phyloP scores from a whole-genome alignment of 2,113 vertebrate genomes.

The Corythoichthys haematopterus region DNA sequence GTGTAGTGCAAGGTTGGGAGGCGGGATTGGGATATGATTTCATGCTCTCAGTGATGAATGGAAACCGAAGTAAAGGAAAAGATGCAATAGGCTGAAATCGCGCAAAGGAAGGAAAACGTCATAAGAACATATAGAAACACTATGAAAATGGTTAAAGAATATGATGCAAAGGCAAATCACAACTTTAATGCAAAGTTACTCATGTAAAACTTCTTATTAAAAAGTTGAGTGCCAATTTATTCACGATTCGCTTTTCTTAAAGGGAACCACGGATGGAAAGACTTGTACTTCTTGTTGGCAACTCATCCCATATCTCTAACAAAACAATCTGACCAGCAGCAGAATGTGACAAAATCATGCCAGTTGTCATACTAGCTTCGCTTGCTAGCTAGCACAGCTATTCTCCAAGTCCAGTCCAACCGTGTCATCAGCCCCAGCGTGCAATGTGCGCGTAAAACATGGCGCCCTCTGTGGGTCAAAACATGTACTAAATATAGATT shows the following conservation, averaged over 20 bases:
- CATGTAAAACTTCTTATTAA: not conserved
- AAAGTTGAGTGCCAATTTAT: not conserved
- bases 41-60: constrained; percentile 1
- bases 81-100: not conserved
- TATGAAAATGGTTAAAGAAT: not conserved
- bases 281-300: too few relatives aligned
- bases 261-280: too few relatives aligned
- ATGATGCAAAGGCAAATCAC: not conserved
- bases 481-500: too few relatives aligned
- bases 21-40: constrained; percentile 6
- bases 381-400: too few relatives aligned
- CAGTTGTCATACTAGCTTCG: too few relatives aligned
- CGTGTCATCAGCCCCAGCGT: too few relatives aligned
- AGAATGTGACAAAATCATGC: too few relatives aligned
- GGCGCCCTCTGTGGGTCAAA: too few relatives aligned
- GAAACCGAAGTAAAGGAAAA: not conserved
- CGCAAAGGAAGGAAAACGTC: not conserved
- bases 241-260: not conserved
- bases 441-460: too few relatives aligned
- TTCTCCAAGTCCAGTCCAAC: too few relatives aligned
- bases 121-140: not conserved
- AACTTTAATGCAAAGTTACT: not conserved
- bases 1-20: constrained; percentile 5
- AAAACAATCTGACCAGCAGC: too few relatives aligned
- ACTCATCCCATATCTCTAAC: too few relatives aligned